Evolutionary conservation across 1,140 invertebrate species (phyloP).

Genomic region (Aphaenogaster rudis): DNA sequence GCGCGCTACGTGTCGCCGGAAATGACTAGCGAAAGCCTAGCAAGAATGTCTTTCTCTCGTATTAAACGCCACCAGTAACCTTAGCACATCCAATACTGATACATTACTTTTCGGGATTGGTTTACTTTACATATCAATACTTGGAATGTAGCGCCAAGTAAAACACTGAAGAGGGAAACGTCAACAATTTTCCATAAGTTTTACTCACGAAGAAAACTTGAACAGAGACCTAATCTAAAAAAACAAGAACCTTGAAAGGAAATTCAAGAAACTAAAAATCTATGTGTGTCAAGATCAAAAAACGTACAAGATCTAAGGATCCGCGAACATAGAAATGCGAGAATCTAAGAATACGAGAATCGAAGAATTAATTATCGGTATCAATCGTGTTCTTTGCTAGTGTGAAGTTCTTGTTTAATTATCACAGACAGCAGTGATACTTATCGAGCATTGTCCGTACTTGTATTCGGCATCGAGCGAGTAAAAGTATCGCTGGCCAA

Average conservation of each 20-base stretch:
- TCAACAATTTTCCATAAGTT: neutral
- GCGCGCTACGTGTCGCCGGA: slow-evolving; percentile 55
- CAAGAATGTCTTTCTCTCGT: slow-evolving; percentile 30
- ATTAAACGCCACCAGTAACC: slow-evolving; percentile 9
- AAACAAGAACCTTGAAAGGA: neutral
- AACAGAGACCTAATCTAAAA: neutral
- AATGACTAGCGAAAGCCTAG: slow-evolving; percentile 36
- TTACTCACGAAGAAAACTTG: neutral
- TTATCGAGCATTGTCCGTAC: slow-evolving; percentile 10
- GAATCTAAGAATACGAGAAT: neutral
- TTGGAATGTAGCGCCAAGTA: neutral
- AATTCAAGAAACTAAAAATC: neutral
- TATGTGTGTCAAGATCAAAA: neutral
- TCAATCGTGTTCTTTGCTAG: neutral
- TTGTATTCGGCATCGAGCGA: slow-evolving; percentile 25
- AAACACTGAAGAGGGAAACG: neutral
- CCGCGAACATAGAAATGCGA: neutral
- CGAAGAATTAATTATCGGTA: neutral
- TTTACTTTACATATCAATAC: neutral
- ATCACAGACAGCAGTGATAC: slow-evolving; percentile 17
- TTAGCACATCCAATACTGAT: neutral
- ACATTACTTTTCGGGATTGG: neutral
- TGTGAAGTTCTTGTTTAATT: slow-evolving; percentile 35
- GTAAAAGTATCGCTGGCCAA: slow-evolving; percentile 51
- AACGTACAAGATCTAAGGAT: neutral